Evolutionary conservation across 2,797 vertebrate species (phyloP).

Genomic region (Masticophis lateralis): DNA sequence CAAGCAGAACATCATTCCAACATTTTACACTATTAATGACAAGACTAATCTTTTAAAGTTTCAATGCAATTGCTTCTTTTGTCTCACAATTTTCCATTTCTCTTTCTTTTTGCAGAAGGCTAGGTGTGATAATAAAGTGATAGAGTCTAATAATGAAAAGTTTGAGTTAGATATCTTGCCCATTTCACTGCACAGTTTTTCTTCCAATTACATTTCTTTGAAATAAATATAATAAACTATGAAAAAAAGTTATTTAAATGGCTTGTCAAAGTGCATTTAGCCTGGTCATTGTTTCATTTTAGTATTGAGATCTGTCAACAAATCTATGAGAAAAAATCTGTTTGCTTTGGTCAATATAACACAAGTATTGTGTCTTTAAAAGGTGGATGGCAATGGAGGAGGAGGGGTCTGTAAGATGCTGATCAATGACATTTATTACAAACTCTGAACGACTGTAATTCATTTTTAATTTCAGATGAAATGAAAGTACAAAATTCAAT

Average conservation of each 20-base stretch:
- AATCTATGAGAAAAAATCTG: conserved; percentile 38
- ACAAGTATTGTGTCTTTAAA: conserved; percentile 53
- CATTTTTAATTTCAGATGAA: conserved; percentile 59
- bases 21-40: background rate
- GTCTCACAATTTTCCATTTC: conserved; percentile 43
- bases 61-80: conserved; percentile 54
- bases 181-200: background rate
- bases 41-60: background rate
- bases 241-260: background rate
- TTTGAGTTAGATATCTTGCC: background rate
- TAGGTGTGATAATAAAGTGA: conserved; percentile 34
- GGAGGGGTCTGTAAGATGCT: conserved; percentile 46
- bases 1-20: conserved; percentile 38
- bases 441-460: conserved; percentile 50
- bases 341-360: conserved; percentile 53
- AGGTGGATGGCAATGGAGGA: conserved; percentile 18
- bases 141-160: conserved; percentile 55
- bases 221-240: background rate
- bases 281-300: conserved; percentile 62
- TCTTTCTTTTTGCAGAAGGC: conserved; percentile 52
- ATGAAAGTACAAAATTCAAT: conserved; percentile 37
- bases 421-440: conserved; percentile 36
- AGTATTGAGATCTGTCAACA: conserved; percentile 52
- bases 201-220: background rate
- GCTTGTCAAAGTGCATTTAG: conserved; percentile 52